Evolutionary conservation across 2,888 invertebrate species (phyloP).

Genomic region (Mesoligia furuncula): DNA sequence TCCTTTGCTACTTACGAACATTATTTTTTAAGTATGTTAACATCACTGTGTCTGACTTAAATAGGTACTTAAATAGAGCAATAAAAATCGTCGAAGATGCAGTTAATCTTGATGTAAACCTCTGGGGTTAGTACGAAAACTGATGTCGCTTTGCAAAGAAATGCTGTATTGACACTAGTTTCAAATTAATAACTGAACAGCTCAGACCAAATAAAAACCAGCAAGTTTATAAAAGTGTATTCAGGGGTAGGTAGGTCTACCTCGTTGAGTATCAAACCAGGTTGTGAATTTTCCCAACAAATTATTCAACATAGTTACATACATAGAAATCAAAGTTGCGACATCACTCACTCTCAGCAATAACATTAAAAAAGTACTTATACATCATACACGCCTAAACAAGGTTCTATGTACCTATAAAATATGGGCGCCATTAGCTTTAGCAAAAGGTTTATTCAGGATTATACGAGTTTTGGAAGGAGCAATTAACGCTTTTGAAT

Average conservation of each 20-base stretch:
- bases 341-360: slow-evolving; percentile 3
- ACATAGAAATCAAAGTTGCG: background rate
- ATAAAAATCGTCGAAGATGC: background rate
- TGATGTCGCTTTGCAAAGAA: background rate
- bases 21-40: too few species aligned
- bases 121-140: too few species aligned
- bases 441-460: slow-evolving; percentile 74
- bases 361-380: slow-evolving; percentile 21
- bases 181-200: background rate
- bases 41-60: too few species aligned
- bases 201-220: too few species aligned
- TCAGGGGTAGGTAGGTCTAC: background rate
- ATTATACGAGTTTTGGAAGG: slow-evolving; percentile 82
- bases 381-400: slow-evolving; percentile 49
- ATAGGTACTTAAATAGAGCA: too few species aligned
- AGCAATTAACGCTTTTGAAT: slow-evolving; percentile 85
- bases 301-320: background rate
- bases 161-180: background rate
- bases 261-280: background rate
- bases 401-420: slow-evolving; percentile 55
- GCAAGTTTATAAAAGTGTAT: background rate
- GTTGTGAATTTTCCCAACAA: background rate
- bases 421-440: slow-evolving; percentile 67
- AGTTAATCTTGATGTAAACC: background rate
- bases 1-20: too few species aligned